These are phyloP conservation scores for Xanthostigma xanthostigma DNA, from an alignment of 2,888 invertebrate genomes.

Conservation along the genomic window DNA sequence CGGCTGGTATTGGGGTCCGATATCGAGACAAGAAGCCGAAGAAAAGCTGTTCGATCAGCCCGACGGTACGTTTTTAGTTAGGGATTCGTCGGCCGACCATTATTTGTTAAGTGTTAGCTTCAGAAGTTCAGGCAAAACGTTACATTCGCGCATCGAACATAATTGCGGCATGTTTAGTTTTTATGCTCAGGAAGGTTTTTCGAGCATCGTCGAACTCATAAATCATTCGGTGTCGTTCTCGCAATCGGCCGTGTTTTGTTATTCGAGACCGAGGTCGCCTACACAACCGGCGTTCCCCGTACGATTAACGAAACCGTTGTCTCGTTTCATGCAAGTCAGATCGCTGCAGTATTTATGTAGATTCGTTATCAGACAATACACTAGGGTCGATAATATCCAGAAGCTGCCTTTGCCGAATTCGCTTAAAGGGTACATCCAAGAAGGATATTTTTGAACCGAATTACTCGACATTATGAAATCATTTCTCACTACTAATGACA, in stretches of 20 bases:
- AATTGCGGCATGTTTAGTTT: slow-evolving; percentile 41
- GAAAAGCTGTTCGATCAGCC: slow-evolving; percentile 48
- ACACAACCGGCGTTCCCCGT: slow-evolving; percentile 58
- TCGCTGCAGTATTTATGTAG: slow-evolving; percentile 58
- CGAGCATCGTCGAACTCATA: slow-evolving; percentile 54
- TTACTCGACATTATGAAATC: too few species aligned
- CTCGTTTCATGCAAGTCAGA: slow-evolving; percentile 54
- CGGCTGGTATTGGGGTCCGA: slow-evolving; percentile 74
- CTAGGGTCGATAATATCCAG: slow-evolving; percentile 50
- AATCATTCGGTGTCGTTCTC: slow-evolving; percentile 58
- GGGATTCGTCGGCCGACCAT: slow-evolving; percentile 59
- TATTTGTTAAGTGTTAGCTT: slow-evolving; percentile 61
- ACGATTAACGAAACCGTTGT: slow-evolving; percentile 55
- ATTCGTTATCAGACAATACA: slow-evolving; percentile 54
- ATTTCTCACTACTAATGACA: too few species aligned
- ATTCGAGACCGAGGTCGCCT: slow-evolving; percentile 48
- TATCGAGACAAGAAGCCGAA: slow-evolving; percentile 57
- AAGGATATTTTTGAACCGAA: slow-evolving; percentile 2
- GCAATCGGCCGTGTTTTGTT: slow-evolving; percentile 54
- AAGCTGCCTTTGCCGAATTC: slow-evolving; percentile 47
- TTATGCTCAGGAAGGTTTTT: slow-evolving; percentile 31
- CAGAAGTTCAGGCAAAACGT: slow-evolving; percentile 48
- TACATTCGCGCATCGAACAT: slow-evolving; percentile 62
- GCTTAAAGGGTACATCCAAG: slow-evolving; percentile 37
- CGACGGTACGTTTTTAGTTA: slow-evolving; percentile 61